phyloP scores from a whole-genome alignment of 2,113 vertebrate genomes.

The Eulacestoma nigropectus region DNA sequence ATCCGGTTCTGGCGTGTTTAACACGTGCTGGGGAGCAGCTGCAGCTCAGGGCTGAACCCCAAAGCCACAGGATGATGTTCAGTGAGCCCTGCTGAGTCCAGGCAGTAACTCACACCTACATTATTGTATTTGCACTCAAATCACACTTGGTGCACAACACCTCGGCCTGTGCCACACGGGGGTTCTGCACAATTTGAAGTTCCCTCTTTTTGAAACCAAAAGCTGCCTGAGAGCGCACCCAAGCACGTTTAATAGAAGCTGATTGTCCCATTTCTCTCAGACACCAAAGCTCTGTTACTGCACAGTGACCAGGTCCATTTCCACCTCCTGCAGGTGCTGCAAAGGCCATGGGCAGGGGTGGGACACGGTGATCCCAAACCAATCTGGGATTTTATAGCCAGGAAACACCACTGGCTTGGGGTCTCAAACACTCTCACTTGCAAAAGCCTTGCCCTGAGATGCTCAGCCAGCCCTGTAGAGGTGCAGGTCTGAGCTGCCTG shows the following conservation, averaged over 20 bases:
- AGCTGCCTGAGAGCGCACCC: not conserved
- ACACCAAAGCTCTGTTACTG: not conserved
- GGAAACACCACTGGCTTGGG: not conserved
- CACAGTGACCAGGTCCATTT: not conserved
- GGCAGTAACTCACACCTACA: accelerated
- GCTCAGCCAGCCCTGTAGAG: not conserved
- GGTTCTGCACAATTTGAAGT: not conserved
- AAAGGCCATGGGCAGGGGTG: not conserved
- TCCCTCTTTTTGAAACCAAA: not conserved
- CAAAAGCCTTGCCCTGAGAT: not conserved
- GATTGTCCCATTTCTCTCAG: not conserved
- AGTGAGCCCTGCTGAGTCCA: accelerated
- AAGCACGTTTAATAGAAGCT: not conserved
- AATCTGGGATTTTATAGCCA: not conserved
- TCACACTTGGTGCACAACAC: not conserved
- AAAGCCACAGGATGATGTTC: not conserved
- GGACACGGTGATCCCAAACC: not conserved
- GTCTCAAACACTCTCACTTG: not conserved
- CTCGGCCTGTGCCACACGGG: not conserved
- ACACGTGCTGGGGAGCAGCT: accelerated
- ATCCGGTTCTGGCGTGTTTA: accelerated
- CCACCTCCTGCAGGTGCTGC: not conserved
- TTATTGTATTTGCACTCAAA: accelerated
- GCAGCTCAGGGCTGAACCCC: not conserved
- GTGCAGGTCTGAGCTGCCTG: not conserved